Base-by-base conservation (phyloP, 1,140 invertebrate species). In the Apolygus lucorum region DNA sequence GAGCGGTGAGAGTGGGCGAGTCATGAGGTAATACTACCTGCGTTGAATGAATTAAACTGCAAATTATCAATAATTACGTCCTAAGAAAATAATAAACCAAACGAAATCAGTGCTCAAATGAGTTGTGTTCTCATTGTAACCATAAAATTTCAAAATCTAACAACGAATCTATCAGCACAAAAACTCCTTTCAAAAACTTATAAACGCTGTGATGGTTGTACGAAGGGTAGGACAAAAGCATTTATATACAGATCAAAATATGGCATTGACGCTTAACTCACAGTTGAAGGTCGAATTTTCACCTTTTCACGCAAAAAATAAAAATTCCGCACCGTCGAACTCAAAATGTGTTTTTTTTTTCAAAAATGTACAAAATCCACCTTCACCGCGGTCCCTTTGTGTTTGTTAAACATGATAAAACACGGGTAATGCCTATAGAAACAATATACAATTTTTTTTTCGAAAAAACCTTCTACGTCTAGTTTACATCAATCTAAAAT, bases 351-450 rank as follows among this genome's bases (percentile, higher is more conserved):
- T 59, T 59, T 59, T 24, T 17, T 24, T 59, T 59, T 22, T 59
- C 54, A 17, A 59, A 59, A 17, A 22, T 24, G 4, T 21, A 59
- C 11, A 11, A 14, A 11, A 24, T 59, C 54, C 22, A 59, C 54
- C 54, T 59, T 59, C 54, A 59, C 54, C 54, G 22, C 54, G 11
- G 54, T 59, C 54, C 22, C 54, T 17, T 59, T 59, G 11, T 4
- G 22, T 14, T 14, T 4, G 4, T 11, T 21, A 59, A 59, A 59
- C 8, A 59, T 4, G 22, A 14, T 59, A 59, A 59, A 17, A 24
- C 22, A 59, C 11, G 4, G 22, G 22, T 13, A 59, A 59, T 59
- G 11, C 22, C 22, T 4, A 4, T 59, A 4, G 11, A 21, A 11
- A 59, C 8, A 59, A 59, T 59, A 24, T 59, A 42, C 34, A 42